Conservation (phyloP, 2,797 vertebrate genomes). For the Gymnodraco acuticeps region DNA sequence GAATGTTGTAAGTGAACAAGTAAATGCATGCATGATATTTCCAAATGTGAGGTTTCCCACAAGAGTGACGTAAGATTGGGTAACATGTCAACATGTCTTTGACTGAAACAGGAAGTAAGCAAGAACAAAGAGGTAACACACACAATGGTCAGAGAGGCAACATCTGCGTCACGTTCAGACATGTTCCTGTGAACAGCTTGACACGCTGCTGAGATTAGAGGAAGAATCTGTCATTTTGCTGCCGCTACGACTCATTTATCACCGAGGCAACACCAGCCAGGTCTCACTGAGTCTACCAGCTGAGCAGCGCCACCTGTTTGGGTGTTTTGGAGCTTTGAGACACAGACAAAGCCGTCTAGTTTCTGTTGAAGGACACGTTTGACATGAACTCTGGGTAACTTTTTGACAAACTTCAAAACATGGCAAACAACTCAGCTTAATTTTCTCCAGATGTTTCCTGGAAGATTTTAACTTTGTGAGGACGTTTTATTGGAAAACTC, state of each 20-base stretch:
- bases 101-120: constrained; percentile 33
- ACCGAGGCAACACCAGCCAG: background rate
- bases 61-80: background rate
- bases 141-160: constrained; percentile 21
- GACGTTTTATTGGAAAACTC: background rate
- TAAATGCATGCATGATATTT: constrained; percentile 3
- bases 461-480: background rate
- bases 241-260: constrained; percentile 26
- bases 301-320: background rate
- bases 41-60: constrained; percentile 27
- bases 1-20: too few species aligned
- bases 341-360: background rate
- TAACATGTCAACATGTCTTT: constrained; percentile 28
- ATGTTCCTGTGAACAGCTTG: constrained; percentile 3
- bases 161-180: constrained; percentile 14
- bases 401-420: background rate
- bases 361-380: background rate
- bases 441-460: background rate
- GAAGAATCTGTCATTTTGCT: constrained; percentile 18
- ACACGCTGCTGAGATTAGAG: constrained; percentile 5
- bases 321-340: background rate
- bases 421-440: background rate
- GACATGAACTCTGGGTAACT: constrained; percentile 5
- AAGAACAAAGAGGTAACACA: background rate
- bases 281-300: background rate